Base-by-base conservation (phyloP, 2,888 invertebrate genomes). In the Diarsia dahlii region DNA sequence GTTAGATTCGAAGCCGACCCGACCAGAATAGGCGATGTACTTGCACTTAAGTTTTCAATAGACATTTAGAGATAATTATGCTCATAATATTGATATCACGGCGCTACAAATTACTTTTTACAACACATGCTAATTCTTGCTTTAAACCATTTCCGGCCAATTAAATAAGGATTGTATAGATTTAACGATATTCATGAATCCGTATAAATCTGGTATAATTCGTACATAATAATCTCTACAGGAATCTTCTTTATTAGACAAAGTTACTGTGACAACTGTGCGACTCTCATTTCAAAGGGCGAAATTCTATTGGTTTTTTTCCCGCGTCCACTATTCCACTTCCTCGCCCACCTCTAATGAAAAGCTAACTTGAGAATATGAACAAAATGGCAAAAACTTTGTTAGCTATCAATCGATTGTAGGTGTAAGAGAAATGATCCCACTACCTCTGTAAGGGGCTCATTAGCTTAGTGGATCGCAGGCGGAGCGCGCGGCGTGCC, bases 381-480 rank as follows among this genome's bases (percentile, higher is more conserved):
- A 18, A 62, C n/a, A 68, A 54, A 62, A n/a, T 34, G 39, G 67
- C 67, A 84, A 84, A 82, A 80, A 84, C 74, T 71, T 78, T 68
- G 78, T 46, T 76, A 70, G 77, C 67, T 62, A 84, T 84, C 72
- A 82, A 84, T 82, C 78, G 86, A 86, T 86, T 86, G 78, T 67
- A 84, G 74, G 48, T 78, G 70, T 56, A 83, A 80, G 88, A 89
- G 83, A 86, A 90, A 91, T 89, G 86, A 88, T 87, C 82, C 82
- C 74, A 78, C 83, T 91, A 88, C 89, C 82, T 87, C 82, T 88
- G 86, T 89, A 84, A 88, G 85, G 85, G 89, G 87, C 87, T 91
- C 91, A 92, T 93, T 93, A 92, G 90, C 89, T 90, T 87, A 89
- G 89, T 89, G 81, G 87, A 78, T 81, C 86, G 87, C 70, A 86